Percentiles rank a stretch among this genome's conserved stretches.
Conservation (phyloP, 2,113 vertebrate genomes). For the Trematocara marginatum region DNA sequence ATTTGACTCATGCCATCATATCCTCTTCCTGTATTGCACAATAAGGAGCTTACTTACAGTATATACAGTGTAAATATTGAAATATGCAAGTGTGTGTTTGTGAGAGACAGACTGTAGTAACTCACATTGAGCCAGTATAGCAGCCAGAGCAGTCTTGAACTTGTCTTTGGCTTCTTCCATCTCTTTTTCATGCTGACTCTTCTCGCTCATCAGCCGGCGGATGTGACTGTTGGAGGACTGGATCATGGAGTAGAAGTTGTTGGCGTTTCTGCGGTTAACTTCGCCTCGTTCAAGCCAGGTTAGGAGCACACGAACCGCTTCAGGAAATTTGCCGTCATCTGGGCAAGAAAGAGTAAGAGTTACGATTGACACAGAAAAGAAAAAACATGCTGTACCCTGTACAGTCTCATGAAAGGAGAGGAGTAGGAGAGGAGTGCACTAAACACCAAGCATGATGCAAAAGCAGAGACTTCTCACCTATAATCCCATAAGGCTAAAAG, state of each 20-base stretch:
- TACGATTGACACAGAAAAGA: not conserved
- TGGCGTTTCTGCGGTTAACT: conserved; percentile 91
- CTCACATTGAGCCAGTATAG: conserved; percentile 82
- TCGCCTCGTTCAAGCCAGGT: conserved; percentile 95
- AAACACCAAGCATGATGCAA: not conserved
- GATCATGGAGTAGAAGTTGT: conserved; percentile 99
- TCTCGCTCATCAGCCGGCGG: conserved; percentile 85
- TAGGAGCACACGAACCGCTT: conserved; percentile 87
- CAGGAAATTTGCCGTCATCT: conserved; percentile 89
- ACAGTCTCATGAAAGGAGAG: not conserved
- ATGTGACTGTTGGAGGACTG: conserved; percentile 94
- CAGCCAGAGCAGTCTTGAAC: conserved; percentile 89
- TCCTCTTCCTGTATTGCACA: not conserved
- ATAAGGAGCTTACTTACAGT: not conserved
- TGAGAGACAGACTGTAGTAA: not conserved
- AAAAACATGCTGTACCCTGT: rapidly evolving
- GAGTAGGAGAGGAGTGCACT: not conserved
- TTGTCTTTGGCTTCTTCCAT: conserved; percentile 97
- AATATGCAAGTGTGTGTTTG: not conserved
- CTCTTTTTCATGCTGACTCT: conserved; percentile 88
- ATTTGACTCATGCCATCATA: not conserved
- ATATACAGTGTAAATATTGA: not conserved
- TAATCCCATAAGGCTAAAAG: not conserved
- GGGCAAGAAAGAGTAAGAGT: not conserved
- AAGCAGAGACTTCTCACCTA: not conserved